Evolutionary conservation across 2,888 invertebrate genomes (phyloP), one percentile per base, ranked within the genome.

Genomic region (Sarcophaga rosellei): DNA sequence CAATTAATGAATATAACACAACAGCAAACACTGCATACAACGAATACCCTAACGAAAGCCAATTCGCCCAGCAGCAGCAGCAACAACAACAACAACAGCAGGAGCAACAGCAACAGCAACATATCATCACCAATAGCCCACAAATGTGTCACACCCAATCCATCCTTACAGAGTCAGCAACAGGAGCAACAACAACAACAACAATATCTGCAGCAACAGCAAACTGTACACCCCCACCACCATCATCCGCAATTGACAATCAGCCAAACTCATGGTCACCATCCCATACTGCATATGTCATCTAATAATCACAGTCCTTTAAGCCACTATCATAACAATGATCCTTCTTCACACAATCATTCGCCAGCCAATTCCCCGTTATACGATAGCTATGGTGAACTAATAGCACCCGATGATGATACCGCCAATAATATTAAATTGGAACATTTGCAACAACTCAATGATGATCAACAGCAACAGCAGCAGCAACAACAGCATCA

Each of bases 11-110:
- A 66, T 75, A 73, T 21, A 47, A 65, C 53, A 25, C 74, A 87
- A 23, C 88, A 87, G 25, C 83, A 87, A n/a, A 88, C 88, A 63
- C 88, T 85, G 80, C 65, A 84, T 69, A 66, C 84, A 86, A 25
- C 86, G 89, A 66, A 88, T 90, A 45, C 89, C 79, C 45, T 87
- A 86, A 73, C 90, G 89, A 89, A 90, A 88, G 90, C 92, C 80
- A 89, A 78, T 88, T 89, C 90, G 57, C 83, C 88, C 57, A 79
- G 70, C 66, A 75, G 61, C 87, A 70, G 61, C 65, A 47, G 35
- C 53, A 74, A 44, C 35, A 69, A 62, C 85, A 69, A 70, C 76
- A 63, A 66, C 88, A 74, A 66, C 88, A 74, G 62, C 76, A 59
- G 15, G 57, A 72, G 12, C 23, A 63, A 2, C 76, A 57, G 63